Evolutionary conservation across 2,888 invertebrate species (phyloP).

Genomic region (Orthosia cruda): DNA sequence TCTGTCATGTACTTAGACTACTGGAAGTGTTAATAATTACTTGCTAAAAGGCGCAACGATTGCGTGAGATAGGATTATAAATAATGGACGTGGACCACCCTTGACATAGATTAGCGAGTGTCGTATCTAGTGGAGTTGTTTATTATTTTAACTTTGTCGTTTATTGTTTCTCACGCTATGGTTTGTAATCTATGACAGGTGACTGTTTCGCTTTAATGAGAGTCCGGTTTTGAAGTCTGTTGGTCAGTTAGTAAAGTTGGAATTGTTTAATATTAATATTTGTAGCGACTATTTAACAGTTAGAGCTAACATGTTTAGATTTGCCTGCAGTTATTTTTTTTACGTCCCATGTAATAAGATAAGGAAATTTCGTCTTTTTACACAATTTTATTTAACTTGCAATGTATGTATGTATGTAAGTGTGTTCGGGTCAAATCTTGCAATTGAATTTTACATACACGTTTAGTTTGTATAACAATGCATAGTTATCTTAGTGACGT

Average conservation of each 20-base stretch:
- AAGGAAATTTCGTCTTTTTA: too few species aligned
- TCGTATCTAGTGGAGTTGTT: conserved; percentile 53
- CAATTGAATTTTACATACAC: too few species aligned
- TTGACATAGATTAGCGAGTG: conserved; percentile 63
- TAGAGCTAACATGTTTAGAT: background rate
- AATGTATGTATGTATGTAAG: too few species aligned
- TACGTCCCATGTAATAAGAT: too few species aligned
- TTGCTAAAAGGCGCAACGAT: conserved; percentile 47
- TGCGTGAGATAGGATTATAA: conserved; percentile 57
- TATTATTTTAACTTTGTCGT: conserved; percentile 59
- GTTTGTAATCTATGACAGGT: conserved; percentile 53
- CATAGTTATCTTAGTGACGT: too few species aligned
- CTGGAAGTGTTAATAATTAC: conserved; percentile 68
- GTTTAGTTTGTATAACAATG: too few species aligned
- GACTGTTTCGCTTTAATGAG: conserved; percentile 49
- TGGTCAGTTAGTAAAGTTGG: conserved; percentile 5
- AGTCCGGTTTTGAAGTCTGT: conserved; percentile 26
- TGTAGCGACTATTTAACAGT: background rate
- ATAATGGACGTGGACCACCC: conserved; percentile 55
- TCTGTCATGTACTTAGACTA: conserved; percentile 42
- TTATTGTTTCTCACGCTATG: conserved; percentile 60
- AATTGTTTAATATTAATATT: conserved; percentile 12
- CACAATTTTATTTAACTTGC: too few species aligned
- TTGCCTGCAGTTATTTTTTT: too few species aligned
- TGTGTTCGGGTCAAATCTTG: too few species aligned